Evolutionary conservation across 2,113 vertebrate species (phyloP), one percentile per base, ranked within the genome.

Genomic region (Balaeniceps rex): DNA sequence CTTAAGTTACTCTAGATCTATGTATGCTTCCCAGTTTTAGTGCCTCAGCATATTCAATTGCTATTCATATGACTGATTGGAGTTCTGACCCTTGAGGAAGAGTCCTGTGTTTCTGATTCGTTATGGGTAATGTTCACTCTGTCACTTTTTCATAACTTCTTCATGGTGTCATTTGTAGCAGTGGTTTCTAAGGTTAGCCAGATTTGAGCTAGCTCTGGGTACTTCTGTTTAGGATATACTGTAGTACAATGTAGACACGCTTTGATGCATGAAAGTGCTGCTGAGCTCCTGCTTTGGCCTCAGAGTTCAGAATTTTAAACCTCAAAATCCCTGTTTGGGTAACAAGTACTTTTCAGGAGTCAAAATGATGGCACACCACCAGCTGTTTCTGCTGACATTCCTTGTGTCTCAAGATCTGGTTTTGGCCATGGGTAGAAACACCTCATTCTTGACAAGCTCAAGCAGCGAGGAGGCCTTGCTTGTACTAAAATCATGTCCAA

Each of bases 401-500:
- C 5, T 64, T 40, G 23, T 29, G 11, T 47, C 66, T 83, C 36
- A 19, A 72, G 25, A 38, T 34, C 22, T 47, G 19, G 4, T 34
- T 85, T 69, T 78, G 71, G 19, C 71, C 31, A 28, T 9, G 12
- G 69, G 11, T 36, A n/a, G 18, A 58, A 74, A n/a, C 25, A 36
- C 16, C 19, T 75, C 10, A 6, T 26, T 70, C 34, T 36, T 55
- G 28, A 65, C 15, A 75, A 74, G 49, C 28, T 49, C 55, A 51
- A 49, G 38, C 58, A 78, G 38, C 1, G 2, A 71, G 46, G 25
- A 82, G 38, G 12, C n/a, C 65, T 44, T 19, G n/a, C 55, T 65
- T 0, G 4, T 24, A 25, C 31, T 40, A 33, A 58, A 82, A 10
- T 55, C 3, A 0, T 44, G n/a, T 31, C n/a, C 19, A 61, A 47